Conservation (phyloP, 2,888 invertebrate genomes). For the Adelphocoris suturalis region DNA sequence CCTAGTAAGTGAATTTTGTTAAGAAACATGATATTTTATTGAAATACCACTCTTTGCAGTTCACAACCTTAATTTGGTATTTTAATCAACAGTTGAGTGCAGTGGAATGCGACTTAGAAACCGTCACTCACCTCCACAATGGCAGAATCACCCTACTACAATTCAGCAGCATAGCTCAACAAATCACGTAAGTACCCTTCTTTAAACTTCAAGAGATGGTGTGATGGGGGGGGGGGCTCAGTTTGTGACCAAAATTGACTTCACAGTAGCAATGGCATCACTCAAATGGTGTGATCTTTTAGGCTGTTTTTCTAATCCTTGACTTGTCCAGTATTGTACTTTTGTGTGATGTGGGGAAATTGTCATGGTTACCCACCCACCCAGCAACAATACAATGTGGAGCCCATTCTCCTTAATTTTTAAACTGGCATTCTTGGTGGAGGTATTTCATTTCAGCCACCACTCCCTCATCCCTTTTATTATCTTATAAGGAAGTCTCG, state of each 20-base stretch:
- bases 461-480: no score
- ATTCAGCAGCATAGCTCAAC: constrained; percentile 53
- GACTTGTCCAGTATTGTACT: neutral
- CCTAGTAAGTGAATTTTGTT: constrained; percentile 79
- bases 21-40: neutral
- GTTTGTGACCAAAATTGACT: neutral
- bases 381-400: no score
- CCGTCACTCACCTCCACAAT: constrained; percentile 72
- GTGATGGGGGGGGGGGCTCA: no score
- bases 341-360: no score
- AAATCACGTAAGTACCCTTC: constrained; percentile 53
- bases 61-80: constrained; percentile 33
- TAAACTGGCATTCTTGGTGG: no score
- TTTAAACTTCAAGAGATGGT: neutral
- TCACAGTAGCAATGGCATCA: neutral
- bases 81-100: constrained; percentile 69
- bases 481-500: no score
- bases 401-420: neutral
- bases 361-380: no score
- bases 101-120: constrained; percentile 71
- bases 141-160: constrained; percentile 70
- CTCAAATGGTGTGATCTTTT: no score
- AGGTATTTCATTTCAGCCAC: no score
- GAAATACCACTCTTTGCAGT: neutral
- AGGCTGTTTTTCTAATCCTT: neutral